Conservation (phyloP, 2,888 invertebrate genomes). For the Cepaea hortensis region DNA sequence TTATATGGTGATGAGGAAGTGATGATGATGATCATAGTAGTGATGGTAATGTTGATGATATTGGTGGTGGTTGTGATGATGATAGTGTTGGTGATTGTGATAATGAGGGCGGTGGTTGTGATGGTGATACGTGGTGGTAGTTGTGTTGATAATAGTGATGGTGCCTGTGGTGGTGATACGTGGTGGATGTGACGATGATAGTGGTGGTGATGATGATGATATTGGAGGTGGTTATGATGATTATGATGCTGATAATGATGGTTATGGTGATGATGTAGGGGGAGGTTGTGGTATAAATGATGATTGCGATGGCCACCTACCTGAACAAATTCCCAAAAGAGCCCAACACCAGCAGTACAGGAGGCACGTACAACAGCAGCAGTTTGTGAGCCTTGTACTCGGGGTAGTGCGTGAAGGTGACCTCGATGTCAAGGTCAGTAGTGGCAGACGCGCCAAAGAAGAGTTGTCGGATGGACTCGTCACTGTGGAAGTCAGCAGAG, state of each 20-base stretch:
- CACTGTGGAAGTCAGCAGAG: background rate
- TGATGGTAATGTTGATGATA: no score
- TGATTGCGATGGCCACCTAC: background rate
- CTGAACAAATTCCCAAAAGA: constrained; percentile 71
- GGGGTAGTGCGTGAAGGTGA: constrained; percentile 5
- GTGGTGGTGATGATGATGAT: background rate
- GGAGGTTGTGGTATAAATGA: background rate
- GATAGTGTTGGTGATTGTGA: no score
- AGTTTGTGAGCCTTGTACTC: constrained; percentile 63
- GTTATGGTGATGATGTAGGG: background rate
- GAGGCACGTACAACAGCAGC: constrained; percentile 67
- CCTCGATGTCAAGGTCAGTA: constrained; percentile 3
- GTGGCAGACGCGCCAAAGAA: background rate
- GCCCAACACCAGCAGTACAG: constrained; percentile 70
- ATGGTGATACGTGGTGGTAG: no score
- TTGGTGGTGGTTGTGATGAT: no score
- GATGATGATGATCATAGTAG: no score
- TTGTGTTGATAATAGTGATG: no score
- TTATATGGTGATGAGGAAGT: no score
- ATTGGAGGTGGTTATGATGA: background rate
- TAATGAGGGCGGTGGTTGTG: no score
- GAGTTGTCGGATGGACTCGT: background rate
- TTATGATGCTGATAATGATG: no score
- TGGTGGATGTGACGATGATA: background rate
- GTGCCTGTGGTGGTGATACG: no score